Percentiles rank a stretch among this genome's conserved stretches.
These are phyloP conservation scores for Lates calcarifer DNA, from an alignment of 2,113 vertebrate species.

Conservation along the genomic window DNA sequence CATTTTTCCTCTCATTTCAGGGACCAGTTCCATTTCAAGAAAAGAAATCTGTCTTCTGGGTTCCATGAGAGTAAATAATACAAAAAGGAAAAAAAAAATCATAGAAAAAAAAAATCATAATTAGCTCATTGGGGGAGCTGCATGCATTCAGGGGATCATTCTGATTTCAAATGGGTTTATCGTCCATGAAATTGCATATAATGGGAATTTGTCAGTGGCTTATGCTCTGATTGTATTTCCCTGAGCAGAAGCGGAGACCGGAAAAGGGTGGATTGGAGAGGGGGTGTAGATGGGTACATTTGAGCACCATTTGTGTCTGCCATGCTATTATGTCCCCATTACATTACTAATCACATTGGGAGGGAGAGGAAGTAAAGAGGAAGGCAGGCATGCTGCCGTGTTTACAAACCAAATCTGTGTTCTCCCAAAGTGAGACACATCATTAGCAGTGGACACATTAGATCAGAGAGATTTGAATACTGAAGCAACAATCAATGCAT, in stretches of 20 bases:
- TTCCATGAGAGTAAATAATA: conserved; percentile 58
- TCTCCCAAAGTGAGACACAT: conserved; percentile 42
- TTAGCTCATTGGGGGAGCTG: conserved; percentile 61
- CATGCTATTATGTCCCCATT: conserved; percentile 61
- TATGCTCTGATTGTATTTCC: conserved; percentile 75
- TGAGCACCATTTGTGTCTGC: conserved; percentile 50
- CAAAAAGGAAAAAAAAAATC: not conserved
- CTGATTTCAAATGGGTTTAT: conserved; percentile 76
- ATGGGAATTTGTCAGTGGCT: conserved; percentile 75
- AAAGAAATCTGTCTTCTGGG: conserved; percentile 40
- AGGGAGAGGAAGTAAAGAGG: conserved; percentile 25
- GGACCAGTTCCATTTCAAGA: conserved; percentile 34
- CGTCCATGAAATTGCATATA: conserved; percentile 78
- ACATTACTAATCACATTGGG: conserved; percentile 53
- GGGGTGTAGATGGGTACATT: conserved; percentile 13
- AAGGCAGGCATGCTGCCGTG: conserved; percentile 30
- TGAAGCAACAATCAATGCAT: conserved; percentile 39
- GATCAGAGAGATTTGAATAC: conserved; percentile 43
- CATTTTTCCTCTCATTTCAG: conserved; percentile 7
- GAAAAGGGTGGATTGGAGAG: not conserved
- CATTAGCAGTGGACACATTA: conserved; percentile 47
- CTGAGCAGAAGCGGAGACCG: conserved; percentile 44
- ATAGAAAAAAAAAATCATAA: conserved; percentile 50
- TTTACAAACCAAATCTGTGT: conserved; percentile 65
- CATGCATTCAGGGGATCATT: conserved; percentile 64